Evolutionary conservation across 2,797 vertebrate genomes (phyloP).

Genomic region (Tympanoctomys barrerae): DNA sequence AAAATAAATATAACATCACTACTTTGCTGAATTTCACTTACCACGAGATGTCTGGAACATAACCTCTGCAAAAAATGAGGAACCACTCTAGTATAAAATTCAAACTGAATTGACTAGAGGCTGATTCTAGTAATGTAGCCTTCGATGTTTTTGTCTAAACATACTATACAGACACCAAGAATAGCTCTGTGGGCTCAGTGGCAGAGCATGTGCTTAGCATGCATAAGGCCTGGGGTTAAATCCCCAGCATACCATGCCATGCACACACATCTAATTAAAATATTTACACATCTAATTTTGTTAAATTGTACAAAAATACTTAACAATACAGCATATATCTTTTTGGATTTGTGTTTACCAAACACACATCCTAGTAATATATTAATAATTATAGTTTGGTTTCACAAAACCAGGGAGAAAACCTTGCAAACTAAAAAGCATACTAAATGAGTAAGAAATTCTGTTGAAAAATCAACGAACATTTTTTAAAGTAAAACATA

Average conservation of each 20-base stretch:
- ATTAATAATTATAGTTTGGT: constrained; percentile 13
- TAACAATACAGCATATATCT: neutral
- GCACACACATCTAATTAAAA: neutral
- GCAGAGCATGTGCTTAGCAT: neutral
- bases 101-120: neutral
- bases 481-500: constrained; percentile 55
- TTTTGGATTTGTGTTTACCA: neutral
- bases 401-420: constrained; percentile 38
- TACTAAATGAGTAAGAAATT: constrained; percentile 12
- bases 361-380: neutral
- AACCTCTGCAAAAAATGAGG: no score
- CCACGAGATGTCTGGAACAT: no score
- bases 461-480: neutral
- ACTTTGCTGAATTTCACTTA: no score
- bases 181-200: neutral
- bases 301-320: neutral
- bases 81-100: neutral
- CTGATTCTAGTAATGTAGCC: neutral
- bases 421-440: constrained; percentile 35
- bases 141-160: neutral
- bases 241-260: neutral
- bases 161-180: neutral
- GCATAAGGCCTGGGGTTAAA: neutral
- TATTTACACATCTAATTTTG: neutral
- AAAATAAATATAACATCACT: no score